Evolutionary conservation across 2,888 invertebrate species (phyloP).

Genomic region (Esperia sulphurella): DNA sequence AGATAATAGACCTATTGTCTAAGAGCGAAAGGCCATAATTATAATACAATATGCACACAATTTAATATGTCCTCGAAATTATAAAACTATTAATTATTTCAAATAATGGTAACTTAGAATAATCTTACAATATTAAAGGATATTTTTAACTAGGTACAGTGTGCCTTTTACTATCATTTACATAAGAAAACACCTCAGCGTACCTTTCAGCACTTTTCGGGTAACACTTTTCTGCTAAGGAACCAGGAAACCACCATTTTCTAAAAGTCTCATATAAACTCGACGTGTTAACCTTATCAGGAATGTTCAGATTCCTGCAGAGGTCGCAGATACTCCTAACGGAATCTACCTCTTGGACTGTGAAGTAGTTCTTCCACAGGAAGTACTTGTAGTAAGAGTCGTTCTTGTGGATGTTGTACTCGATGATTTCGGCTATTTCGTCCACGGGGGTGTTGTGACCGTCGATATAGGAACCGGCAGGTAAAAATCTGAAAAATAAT

Average conservation of each 20-base stretch:
- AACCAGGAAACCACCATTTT: conserved; percentile 51
- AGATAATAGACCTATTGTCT: no score
- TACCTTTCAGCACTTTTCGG: conserved; percentile 34
- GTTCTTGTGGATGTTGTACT: conserved; percentile 36
- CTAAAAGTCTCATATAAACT: conserved; percentile 40
- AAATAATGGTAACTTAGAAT: no score
- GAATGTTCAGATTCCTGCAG: conserved; percentile 43
- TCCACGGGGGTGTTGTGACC: conserved; percentile 25
- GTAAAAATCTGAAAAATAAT: conserved; percentile 49
- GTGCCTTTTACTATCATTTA: not conserved
- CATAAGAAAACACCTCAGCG: conserved; percentile 21
- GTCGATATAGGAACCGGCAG: conserved; percentile 53
- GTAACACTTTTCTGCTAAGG: not conserved
- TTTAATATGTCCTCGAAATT: no score
- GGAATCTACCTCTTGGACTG: conserved; percentile 28
- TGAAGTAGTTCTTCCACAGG: conserved; percentile 47
- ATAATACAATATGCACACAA: no score
- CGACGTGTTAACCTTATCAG: conserved; percentile 14
- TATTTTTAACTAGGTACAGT: no score
- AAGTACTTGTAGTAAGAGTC: conserved; percentile 39
- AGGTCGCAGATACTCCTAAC: conserved; percentile 47
- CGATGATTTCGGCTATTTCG: conserved; percentile 35
- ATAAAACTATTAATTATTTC: no score
- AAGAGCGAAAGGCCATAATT: no score
- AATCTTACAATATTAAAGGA: no score